Evolutionary conservation across 1,140 invertebrate species (phyloP).

Genomic region (Sminthurinus signatus): DNA sequence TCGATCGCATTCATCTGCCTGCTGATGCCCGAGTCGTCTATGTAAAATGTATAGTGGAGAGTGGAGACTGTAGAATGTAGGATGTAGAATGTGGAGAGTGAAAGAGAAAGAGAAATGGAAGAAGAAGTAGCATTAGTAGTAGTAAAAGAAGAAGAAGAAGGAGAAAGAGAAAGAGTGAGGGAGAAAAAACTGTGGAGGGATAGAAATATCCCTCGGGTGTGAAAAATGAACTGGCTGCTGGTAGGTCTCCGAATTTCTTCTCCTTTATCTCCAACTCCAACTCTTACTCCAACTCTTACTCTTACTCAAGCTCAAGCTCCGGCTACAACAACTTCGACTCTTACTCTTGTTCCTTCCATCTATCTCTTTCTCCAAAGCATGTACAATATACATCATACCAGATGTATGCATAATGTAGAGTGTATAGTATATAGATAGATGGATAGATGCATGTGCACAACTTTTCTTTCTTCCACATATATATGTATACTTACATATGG

Average conservation of each 20-base stretch:
- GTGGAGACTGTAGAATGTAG: too few species aligned
- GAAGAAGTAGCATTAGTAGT: too few species aligned
- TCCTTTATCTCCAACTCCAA: background rate
- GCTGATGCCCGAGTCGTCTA: constrained; percentile 2
- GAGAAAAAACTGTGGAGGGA: constrained; percentile 9
- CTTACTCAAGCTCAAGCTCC: too few species aligned
- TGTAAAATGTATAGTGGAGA: background rate
- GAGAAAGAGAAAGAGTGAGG: constrained; percentile 4
- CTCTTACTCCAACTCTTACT: too few species aligned
- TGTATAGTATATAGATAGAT: too few species aligned
- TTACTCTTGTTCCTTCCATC: too few species aligned
- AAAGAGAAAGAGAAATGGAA: too few species aligned
- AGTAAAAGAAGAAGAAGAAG: constrained; percentile 3
- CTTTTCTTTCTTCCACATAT: background rate
- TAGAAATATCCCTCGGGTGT: constrained; percentile 18
- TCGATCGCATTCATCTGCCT: constrained; percentile 28
- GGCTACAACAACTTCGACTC: too few species aligned
- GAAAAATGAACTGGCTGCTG: constrained; percentile 19
- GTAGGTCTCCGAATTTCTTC: background rate
- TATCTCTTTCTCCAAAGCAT: too few species aligned
- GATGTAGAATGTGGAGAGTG: too few species aligned
- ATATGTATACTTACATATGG: background rate
- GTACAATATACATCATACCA: too few species aligned
- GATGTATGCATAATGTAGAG: too few species aligned
- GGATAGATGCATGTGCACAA: background rate